Evolutionary conservation across 1,140 invertebrate species (phyloP).

Genomic region (Pentalonia nigronervosa): DNA sequence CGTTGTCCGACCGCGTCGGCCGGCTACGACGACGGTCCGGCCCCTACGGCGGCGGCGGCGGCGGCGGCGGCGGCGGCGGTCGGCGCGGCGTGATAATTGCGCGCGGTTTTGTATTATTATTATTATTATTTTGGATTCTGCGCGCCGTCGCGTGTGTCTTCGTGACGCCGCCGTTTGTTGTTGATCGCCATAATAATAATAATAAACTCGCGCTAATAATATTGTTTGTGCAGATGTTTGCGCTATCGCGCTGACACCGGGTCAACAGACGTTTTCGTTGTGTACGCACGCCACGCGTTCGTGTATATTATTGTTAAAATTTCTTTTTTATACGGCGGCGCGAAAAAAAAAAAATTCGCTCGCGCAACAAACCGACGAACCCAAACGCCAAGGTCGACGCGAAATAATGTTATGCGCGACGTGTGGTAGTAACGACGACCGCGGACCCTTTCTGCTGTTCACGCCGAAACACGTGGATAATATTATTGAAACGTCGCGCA

Average conservation of each 20-base stretch:
- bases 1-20: slow-evolving; percentile 25
- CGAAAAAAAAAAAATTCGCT: not conserved
- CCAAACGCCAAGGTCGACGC: not conserved
- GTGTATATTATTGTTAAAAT: not conserved
- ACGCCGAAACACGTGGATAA: not conserved
- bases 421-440: not conserved
- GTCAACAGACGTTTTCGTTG: slow-evolving; percentile 14
- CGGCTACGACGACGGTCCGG: not conserved
- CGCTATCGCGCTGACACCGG: not conserved
- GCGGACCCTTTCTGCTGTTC: not conserved
- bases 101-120: not conserved
- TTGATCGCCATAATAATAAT: not conserved
- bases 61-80: not conserved
- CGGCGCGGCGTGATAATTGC: not conserved
- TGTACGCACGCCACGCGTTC: not conserved
- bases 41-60: not conserved
- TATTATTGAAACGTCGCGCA: not conserved
- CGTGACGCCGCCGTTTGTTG: not conserved
- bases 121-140: slow-evolving; percentile 24
- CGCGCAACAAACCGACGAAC: not conserved
- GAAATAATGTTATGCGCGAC: not conserved
- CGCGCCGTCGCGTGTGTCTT: not conserved
- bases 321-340: not conserved
- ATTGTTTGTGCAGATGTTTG: not conserved
- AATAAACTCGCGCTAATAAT: not conserved